phyloP scores from a whole-genome alignment of 92 coral and sea anemone species.

The Palythoa caribaeorum region DNA sequence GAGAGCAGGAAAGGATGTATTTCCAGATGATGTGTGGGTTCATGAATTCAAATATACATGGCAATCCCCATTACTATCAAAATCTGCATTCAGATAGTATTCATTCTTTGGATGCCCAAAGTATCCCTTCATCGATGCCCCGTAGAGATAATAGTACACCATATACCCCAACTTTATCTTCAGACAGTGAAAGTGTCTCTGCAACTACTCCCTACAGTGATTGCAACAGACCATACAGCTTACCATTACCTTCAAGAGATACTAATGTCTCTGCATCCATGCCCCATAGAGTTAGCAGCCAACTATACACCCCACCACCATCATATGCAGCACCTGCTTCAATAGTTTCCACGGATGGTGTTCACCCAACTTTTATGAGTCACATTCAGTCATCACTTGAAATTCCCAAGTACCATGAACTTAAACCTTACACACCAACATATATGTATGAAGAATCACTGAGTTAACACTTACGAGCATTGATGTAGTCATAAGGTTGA shows the following conservation, averaged over 20 bases:
- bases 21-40: slow-evolving; percentile 69
- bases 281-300: background rate
- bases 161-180: background rate
- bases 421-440: background rate
- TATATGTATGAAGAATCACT: background rate
- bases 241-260: background rate
- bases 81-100: background rate
- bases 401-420: background rate
- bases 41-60: slow-evolving; percentile 37
- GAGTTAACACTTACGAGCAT: background rate
- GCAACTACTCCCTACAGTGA: background rate
- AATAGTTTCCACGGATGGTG: background rate
- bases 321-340: background rate
- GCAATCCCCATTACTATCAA: slow-evolving; percentile 44
- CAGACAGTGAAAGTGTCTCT: background rate
- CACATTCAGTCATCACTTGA: background rate
- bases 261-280: background rate
- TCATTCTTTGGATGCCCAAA: background rate
- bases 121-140: background rate
- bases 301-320: background rate
- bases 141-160: background rate
- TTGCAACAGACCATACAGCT: background rate
- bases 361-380: background rate
- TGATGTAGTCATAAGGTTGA: background rate
- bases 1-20: slow-evolving; percentile 65